These are phyloP conservation scores for Macrotrachela quadricornifera DNA, from an alignment of 1,140 invertebrate genomes.

Conservation along the genomic window DNA sequence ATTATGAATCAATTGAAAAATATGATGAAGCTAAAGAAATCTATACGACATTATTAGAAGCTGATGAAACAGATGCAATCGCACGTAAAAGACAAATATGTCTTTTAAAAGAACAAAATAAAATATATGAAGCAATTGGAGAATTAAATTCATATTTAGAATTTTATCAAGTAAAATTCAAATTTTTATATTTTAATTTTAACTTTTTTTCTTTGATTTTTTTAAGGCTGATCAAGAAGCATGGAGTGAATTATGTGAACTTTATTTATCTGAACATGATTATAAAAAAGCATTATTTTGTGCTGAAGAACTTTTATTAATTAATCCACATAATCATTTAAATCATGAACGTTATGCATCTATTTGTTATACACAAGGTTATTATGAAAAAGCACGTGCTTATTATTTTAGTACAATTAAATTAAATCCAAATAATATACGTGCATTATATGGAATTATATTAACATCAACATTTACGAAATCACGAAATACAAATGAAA, in stretches of 20 bases:
- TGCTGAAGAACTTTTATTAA: constrained; percentile 81
- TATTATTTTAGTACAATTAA: too few species aligned
- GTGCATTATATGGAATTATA: too few species aligned
- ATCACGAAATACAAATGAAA: too few species aligned
- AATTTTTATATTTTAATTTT: too few species aligned
- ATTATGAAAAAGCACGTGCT: too few species aligned
- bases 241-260: constrained; percentile 82
- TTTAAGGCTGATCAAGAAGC: constrained; percentile 92
- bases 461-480: too few species aligned
- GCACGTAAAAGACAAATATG: constrained; percentile 72
- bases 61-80: constrained; percentile 77
- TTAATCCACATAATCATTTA: constrained; percentile 84
- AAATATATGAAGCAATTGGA: constrained; percentile 66
- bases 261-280: constrained; percentile 75
- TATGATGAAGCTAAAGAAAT: constrained; percentile 67
- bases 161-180: too few species aligned
- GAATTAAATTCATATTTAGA: constrained; percentile 83
- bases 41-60: constrained; percentile 63
- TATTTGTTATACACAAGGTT: too few species aligned
- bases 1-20: constrained; percentile 61
- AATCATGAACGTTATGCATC: constrained; percentile 54
- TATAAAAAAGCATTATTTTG: constrained; percentile 82
- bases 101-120: constrained; percentile 65
- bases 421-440: too few species aligned
- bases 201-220: too few species aligned